These are phyloP conservation scores for Parotocinclus haroldoi DNA, from an alignment of 2,797 vertebrate species.

Conservation along the genomic window DNA sequence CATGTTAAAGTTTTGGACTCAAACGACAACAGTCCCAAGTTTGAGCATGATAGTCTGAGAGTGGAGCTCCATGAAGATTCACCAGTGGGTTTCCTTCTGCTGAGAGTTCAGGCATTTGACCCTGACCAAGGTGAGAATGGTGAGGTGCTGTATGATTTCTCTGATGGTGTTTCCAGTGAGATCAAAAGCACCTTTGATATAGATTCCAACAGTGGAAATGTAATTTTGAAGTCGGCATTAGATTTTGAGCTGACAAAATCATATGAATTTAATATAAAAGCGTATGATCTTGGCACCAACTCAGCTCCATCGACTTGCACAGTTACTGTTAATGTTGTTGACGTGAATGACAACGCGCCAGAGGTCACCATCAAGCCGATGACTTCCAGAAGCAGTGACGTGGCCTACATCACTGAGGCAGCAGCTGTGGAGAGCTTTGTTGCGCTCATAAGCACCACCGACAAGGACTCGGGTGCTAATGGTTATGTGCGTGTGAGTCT, in stretches of 20 bases:
- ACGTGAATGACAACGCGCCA: slow-evolving; percentile 76
- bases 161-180: slow-evolving; percentile 55
- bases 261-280: slow-evolving; percentile 65
- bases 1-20: slow-evolving; percentile 71
- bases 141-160: slow-evolving; percentile 70
- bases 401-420: slow-evolving; percentile 74
- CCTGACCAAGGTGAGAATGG: slow-evolving; percentile 74
- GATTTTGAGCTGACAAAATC: slow-evolving; percentile 67
- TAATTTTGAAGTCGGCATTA: slow-evolving; percentile 64
- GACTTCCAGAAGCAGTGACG: slow-evolving; percentile 68
- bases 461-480: slow-evolving; percentile 77
- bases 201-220: slow-evolving; percentile 65
- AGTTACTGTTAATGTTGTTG: slow-evolving; percentile 66
- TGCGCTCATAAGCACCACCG: slow-evolving; percentile 76
- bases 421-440: slow-evolving; percentile 75
- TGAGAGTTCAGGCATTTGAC: slow-evolving; percentile 71
- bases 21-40: slow-evolving; percentile 79
- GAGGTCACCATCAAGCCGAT: slow-evolving; percentile 73
- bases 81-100: slow-evolving; percentile 67
- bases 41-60: slow-evolving; percentile 64
- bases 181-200: slow-evolving; percentile 65
- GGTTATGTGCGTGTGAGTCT: slow-evolving; percentile 72
- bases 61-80: slow-evolving; percentile 73
- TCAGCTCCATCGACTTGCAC: slow-evolving; percentile 64
- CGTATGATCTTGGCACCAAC: slow-evolving; percentile 63